phyloP scores from a whole-genome alignment of 2,888 invertebrate species.

The Buathra laborator region DNA sequence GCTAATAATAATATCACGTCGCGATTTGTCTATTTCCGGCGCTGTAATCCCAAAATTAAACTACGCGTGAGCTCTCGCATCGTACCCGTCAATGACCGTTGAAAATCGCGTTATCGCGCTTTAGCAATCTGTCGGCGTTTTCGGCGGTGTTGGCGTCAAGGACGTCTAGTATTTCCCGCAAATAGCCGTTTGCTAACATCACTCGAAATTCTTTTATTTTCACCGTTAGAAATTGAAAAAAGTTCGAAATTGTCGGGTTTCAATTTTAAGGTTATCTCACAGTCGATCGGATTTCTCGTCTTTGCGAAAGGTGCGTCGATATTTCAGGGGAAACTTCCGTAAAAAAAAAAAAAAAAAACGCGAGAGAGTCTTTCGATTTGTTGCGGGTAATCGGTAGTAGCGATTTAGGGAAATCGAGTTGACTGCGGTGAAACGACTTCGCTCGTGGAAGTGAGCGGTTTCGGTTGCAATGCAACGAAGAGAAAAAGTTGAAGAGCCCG shows the following conservation, averaged over 20 bases:
- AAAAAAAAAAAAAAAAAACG: slow-evolving; percentile 10
- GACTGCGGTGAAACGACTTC: slow-evolving; percentile 25
- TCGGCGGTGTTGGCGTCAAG: slow-evolving; percentile 10
- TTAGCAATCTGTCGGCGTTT: slow-evolving; percentile 4
- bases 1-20: slow-evolving; percentile 21
- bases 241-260: neutral
- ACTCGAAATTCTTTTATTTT: neutral
- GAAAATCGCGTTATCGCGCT: slow-evolving; percentile 10
- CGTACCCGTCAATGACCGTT: slow-evolving; percentile 13
- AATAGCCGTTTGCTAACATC: slow-evolving; percentile 8
- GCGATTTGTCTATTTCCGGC: slow-evolving; percentile 34
- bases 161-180: neutral
- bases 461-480: slow-evolving; percentile 1
- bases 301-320: slow-evolving; percentile 18
- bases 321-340: neutral
- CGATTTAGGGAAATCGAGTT: slow-evolving; percentile 19
- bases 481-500: slow-evolving; percentile 21
- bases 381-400: slow-evolving; percentile 9
- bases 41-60: slow-evolving; percentile 2
- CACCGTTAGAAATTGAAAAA: neutral
- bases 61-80: neutral
- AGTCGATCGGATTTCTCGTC: slow-evolving; percentile 9
- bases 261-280: neutral
- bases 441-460: slow-evolving; percentile 16
- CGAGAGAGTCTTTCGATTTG: slow-evolving; percentile 17